Evolutionary conservation across 2,888 invertebrate species (phyloP).

Genomic region (Didymodactylos carnosus): DNA sequence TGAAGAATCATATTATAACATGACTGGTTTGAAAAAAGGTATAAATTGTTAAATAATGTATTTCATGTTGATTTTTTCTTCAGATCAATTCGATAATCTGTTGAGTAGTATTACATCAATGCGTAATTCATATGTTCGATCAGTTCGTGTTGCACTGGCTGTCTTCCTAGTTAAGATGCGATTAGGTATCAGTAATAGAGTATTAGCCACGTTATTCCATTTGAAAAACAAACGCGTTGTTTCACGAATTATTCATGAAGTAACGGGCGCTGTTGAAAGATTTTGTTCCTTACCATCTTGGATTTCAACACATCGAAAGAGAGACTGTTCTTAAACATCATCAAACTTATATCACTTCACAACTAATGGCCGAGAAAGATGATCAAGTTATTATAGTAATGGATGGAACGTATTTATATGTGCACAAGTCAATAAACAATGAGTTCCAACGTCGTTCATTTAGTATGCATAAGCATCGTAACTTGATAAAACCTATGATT

Average conservation of each 20-base stretch:
- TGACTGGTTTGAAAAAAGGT: background rate
- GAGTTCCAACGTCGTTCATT: background rate
- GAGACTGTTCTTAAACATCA: background rate
- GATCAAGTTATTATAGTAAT: background rate
- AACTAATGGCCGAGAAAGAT: background rate
- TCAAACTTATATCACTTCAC: background rate
- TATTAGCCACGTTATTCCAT: background rate
- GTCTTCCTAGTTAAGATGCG: background rate
- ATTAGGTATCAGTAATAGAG: background rate
- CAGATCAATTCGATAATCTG: background rate
- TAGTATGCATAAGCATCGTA: background rate
- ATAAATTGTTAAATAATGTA: too few relatives aligned
- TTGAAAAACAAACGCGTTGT: background rate
- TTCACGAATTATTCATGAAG: background rate
- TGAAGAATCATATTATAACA: background rate
- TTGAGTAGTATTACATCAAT: background rate
- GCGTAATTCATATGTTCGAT: background rate
- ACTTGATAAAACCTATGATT: background rate
- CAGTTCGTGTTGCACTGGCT: background rate
- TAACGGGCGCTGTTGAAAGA: background rate
- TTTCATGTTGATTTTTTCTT: too few relatives aligned
- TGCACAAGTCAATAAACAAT: background rate
- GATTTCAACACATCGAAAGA: background rate
- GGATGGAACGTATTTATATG: background rate
- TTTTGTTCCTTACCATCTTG: background rate